These are phyloP conservation scores for Festucalex cinctus DNA, from an alignment of 2,113 vertebrate genomes.

Conservation along the genomic window DNA sequence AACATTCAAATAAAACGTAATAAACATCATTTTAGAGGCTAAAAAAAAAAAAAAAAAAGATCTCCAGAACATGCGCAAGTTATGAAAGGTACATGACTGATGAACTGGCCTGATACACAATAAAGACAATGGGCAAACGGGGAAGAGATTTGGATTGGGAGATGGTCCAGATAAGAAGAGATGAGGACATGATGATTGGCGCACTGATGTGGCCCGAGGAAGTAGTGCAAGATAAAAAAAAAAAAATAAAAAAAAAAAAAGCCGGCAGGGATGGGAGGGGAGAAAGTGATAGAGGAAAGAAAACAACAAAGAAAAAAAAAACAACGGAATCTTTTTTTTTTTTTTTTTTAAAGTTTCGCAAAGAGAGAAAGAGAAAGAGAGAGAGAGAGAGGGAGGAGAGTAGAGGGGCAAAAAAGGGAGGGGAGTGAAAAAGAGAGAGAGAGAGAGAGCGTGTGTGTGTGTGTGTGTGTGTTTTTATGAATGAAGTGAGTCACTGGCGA, in stretches of 20 bases:
- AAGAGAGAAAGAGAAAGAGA: conserved; percentile 64
- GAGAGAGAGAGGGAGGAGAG: conserved; percentile 47
- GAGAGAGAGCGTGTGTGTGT: conserved; percentile 30
- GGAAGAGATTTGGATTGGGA: conserved; percentile 71
- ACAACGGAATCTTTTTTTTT: conserved; percentile 70
- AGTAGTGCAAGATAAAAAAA: conserved; percentile 49
- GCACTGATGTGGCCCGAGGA: conserved; percentile 70
- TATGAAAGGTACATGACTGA: conserved; percentile 35
- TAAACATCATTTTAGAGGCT: conserved; percentile 8
- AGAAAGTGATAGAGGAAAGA: conserved; percentile 68
- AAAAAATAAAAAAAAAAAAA: too few species aligned
- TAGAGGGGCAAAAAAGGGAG: conserved; percentile 34
- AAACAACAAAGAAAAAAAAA: conserved; percentile 44
- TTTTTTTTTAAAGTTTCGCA: conserved; percentile 55
- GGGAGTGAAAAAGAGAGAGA: conserved; percentile 33
- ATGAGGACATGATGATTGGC: conserved; percentile 66
- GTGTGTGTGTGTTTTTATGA: conserved; percentile 74
- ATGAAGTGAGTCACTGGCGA: conserved; percentile 81
- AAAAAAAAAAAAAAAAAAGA: conserved; percentile 24
- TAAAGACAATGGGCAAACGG: conserved; percentile 69
- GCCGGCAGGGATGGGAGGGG: conserved; percentile 50
- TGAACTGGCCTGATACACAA: conserved; percentile 65
- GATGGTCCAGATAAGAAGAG: conserved; percentile 67
- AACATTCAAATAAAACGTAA: conserved; percentile 16
- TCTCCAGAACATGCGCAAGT: conserved; percentile 20